Percentiles rank a stretch among this genome's conserved stretches.
These are phyloP conservation scores for Siphamia tubifer DNA, from an alignment of 2,113 vertebrate species.

Conservation along the genomic window DNA sequence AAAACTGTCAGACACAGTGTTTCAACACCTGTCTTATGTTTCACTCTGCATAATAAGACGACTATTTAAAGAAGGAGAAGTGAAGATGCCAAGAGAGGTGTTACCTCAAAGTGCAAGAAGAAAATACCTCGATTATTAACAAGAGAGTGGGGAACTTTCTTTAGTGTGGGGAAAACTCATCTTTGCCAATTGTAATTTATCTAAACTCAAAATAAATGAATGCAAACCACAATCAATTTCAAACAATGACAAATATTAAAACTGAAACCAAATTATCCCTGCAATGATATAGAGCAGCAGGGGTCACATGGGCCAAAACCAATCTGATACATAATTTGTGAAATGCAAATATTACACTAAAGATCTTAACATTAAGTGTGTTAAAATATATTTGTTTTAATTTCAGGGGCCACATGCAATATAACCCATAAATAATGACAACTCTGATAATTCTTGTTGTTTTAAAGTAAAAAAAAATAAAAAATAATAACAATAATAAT, in stretches of 20 bases:
- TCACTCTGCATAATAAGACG: conserved; percentile 75
- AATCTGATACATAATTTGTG: too few species aligned
- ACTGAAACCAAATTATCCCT: not conserved
- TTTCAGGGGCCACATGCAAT: too few species aligned
- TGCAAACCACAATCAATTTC: too few species aligned
- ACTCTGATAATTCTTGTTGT: too few species aligned
- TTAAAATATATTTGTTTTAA: too few species aligned
- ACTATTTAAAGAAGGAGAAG: conserved; percentile 76
- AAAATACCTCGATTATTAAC: conserved; percentile 60
- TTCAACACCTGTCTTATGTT: conserved; percentile 74
- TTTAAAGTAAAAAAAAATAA: too few species aligned
- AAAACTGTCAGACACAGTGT: conserved; percentile 62
- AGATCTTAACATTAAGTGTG: too few species aligned
- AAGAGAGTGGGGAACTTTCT: conserved; percentile 22
- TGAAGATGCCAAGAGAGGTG: conserved; percentile 64
- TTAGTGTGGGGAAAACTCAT: not conserved
- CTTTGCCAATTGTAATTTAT: not conserved
- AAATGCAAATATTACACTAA: too few species aligned
- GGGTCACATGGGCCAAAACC: not conserved
- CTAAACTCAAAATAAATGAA: conserved; percentile 6
- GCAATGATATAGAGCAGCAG: not conserved
- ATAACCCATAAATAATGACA: too few species aligned
- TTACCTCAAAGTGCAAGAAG: conserved; percentile 62
- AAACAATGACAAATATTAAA: not conserved
- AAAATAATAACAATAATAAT: too few species aligned